Base-by-base conservation (phyloP, 2,113 vertebrate species). In the Hylia prasina region DNA sequence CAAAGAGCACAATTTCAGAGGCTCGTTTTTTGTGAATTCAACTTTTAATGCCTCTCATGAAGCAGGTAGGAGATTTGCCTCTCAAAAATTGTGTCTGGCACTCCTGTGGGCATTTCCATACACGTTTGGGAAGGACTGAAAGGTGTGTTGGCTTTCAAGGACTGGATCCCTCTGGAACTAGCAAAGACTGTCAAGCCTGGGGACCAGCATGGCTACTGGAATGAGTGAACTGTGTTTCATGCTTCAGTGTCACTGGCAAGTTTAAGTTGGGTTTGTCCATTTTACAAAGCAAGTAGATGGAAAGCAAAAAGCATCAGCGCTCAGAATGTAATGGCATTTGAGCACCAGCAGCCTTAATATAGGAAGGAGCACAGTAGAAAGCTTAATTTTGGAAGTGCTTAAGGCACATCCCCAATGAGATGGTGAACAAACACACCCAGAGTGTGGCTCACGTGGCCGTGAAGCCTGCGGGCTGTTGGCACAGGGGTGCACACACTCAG, bases 381-480 rank as follows among this genome's bases (percentile, higher is more conserved):
- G 9, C 20, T 71, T 81, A 20, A 30, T 79, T 60, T 35, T 78
- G 69, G 39, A 58, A 9, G 31, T 35, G 9, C 35, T 69, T 47
- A n/a, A 48, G 61, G 24, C 35, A 17, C 5, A 11, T 71, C 30
- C 44, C 21, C 1, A 16, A 5, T 7, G 39, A 37, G 69, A 61
- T 24, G 87, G 25, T 14, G 73, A 53, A 3, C 27, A 18, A 72
- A 23, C 58, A 11, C 22, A 8, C 7, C 23, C 48, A 22, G 25
- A 1, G 25, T 4, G 6, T 13, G 63, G 47, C 77, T 73, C 37
- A 11, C 0, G 1, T 23, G 80, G 24, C 20, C 0, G 0, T 48
- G 72, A 44, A 42, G 17, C 10, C 51, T 19, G 58, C 11, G 80
- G 60, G 78, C 6, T 21, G n/a, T 8, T 39, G 79, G 30, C 47